A percentile compares a stretch with the other conserved stretches of the same genome.
phyloP scores from a whole-genome alignment of 1,140 invertebrate genomes.

The Schlechtendalia chinensis region DNA sequence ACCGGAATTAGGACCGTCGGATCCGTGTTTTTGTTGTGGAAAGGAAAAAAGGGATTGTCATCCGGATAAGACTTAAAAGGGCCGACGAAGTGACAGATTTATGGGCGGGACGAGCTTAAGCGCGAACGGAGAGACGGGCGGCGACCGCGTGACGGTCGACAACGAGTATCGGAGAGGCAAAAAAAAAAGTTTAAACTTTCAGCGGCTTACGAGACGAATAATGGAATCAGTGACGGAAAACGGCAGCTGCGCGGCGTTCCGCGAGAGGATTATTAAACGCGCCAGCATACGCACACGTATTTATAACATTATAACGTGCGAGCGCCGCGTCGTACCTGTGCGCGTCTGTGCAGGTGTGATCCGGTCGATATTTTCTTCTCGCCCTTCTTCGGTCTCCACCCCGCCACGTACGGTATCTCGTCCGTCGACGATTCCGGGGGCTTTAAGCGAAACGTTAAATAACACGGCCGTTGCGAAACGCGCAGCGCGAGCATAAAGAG shows the following conservation, averaged over 20 bases:
- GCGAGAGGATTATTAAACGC: conserved; percentile 23
- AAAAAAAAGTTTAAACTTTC: conserved; percentile 45
- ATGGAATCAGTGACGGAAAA: conserved; percentile 40
- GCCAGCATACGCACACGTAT: neutral
- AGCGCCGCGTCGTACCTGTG: neutral
- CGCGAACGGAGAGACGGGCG: neutral
- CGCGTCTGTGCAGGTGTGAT: neutral
- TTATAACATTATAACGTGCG: neutral
- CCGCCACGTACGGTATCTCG: neutral
- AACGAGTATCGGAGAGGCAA: too few relatives aligned
- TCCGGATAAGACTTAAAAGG: conserved; percentile 49
- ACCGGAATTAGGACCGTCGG: conserved; percentile 46
- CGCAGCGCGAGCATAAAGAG: neutral
- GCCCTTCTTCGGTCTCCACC: too few relatives aligned
- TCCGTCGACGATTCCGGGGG: neutral
- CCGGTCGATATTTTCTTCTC: neutral
- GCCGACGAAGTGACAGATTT: conserved; percentile 44
- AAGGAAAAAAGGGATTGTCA: conserved; percentile 49
- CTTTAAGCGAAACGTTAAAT: neutral
- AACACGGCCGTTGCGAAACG: too few relatives aligned
- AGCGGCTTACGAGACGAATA: conserved; percentile 29
- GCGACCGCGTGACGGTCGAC: too few relatives aligned
- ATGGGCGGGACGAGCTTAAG: conserved; percentile 33
- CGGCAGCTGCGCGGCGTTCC: neutral
- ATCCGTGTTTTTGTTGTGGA: conserved; percentile 41